Conservation (phyloP, 2,113 vertebrate species). For the Corydoras sp. region DNA sequence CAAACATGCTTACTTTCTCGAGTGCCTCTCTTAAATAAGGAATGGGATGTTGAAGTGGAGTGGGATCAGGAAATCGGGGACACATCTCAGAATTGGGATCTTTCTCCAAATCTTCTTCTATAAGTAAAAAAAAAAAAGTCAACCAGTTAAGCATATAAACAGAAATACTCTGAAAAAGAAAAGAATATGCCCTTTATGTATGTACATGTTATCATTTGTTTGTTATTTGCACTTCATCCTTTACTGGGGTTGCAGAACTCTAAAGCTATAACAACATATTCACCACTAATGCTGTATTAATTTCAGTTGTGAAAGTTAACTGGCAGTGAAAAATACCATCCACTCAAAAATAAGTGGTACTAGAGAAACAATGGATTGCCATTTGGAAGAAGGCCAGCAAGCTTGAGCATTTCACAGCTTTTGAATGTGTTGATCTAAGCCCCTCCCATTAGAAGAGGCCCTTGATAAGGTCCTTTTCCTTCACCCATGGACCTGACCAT, state of each 20-base stretch:
- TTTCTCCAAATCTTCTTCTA: conserved; percentile 53
- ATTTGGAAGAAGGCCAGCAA: background rate
- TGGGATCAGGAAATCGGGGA: conserved; percentile 71
- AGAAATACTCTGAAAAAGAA: background rate
- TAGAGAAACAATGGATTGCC: background rate
- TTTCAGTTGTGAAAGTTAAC: background rate
- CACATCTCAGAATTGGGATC: conserved; percentile 47
- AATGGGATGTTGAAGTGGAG: conserved; percentile 79
- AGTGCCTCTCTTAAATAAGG: conserved; percentile 76
- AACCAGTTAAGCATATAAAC: background rate
- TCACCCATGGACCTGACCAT: background rate
- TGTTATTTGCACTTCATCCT: no score
- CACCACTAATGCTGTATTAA: no score
- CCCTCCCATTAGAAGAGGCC: conserved; percentile 1
- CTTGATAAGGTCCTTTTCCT: conserved; percentile 23
- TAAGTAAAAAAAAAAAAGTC: background rate
- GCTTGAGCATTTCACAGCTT: background rate
- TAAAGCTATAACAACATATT: no score
- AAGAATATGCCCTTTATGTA: no score
- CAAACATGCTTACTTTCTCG: conserved; percentile 71
- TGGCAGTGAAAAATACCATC: background rate
- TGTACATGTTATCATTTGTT: no score
- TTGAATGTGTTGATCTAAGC: conserved; percentile 21
- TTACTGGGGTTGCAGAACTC: no score
- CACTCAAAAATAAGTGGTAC: background rate